Evolutionary conservation across 1,140 invertebrate species (phyloP), one percentile per base, ranked within the genome.

Genomic region (Macrostomum lignano): DNA sequence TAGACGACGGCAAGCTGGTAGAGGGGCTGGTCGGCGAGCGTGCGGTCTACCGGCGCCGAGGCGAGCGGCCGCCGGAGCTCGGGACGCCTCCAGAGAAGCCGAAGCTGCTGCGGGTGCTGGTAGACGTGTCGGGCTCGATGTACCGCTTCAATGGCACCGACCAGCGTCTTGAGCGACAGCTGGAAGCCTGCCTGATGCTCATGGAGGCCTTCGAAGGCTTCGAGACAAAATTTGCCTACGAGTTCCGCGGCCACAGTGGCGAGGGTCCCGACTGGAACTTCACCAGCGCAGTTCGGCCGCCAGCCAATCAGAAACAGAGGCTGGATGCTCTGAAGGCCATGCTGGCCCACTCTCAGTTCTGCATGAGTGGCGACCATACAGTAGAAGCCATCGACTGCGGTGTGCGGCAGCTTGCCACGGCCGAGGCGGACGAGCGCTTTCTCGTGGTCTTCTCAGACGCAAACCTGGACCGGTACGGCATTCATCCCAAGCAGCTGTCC

Each of bases 81-180:
- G 78, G 78, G 24, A 62, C 72, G 25, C 70, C 72, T 6, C 73
- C 75, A 40, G 64, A 74, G 35, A 76, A 74, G 47, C 79, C 82
- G 1, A 93, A 93, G 53, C 55, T 36, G 72, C 61, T 94, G n/a
- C 66, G 73, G 37, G 58, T 93, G 0, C 66, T 88, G 3, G 69
- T 81, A 0, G 84, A 93, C 59, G 76, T 88, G 0, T 55, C 52
- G 4, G 82, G 81, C 1, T 82, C 76, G 37, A 94, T 91, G 82
- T 93, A 93, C 49, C 69, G 76, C 6, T 86, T 86, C 46, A 82
- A 86, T 52, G 70, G 75, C 1, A 78, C 84, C 52, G 86, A 93
- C 60, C 71, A 74, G 10, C 65, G 86, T 33, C 62, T 94, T 25
- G 74, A 88, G 50, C 65, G 79, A 40, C 71, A 82, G 43, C 65